Conservation (phyloP, 64 coral and sea anemone species). For the Anthopleura sola region DNA sequence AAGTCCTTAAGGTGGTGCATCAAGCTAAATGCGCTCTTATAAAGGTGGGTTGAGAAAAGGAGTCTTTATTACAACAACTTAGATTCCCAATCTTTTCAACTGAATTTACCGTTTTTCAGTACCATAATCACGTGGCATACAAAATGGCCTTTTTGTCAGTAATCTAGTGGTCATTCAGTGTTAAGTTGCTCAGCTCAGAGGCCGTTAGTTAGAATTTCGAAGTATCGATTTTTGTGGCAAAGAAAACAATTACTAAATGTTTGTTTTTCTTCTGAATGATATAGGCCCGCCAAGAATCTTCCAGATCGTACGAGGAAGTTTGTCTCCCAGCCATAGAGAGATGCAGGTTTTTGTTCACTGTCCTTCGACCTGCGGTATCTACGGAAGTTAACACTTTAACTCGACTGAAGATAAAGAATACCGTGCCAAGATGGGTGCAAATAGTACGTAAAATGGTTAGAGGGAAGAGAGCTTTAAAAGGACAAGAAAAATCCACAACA, state of each 20-base stretch:
- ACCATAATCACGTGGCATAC: too few species aligned
- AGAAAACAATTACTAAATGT: too few species aligned
- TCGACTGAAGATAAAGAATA: constrained; percentile 69
- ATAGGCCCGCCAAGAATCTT: constrained; percentile 93
- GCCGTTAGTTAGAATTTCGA: too few species aligned
- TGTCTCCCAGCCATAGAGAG: constrained; percentile 85
- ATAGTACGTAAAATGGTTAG: constrained; percentile 72
- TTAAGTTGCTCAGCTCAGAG: too few species aligned
- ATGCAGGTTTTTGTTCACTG: constrained; percentile 81
- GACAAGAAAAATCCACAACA: constrained; percentile 29
- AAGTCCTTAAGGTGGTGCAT: constrained; percentile 95
- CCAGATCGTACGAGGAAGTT: constrained; percentile 93
- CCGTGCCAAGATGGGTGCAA: constrained; percentile 72
- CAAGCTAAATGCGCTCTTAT: constrained; percentile 88
- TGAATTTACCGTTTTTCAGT: too few species aligned
- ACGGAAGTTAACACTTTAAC: constrained; percentile 73
- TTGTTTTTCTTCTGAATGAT: neutral
- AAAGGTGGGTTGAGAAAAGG: constrained; percentile 49
- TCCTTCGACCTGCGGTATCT: constrained; percentile 86
- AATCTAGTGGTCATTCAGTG: neutral
- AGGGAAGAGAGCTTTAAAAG: constrained; percentile 49
- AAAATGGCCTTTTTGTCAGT: too few species aligned
- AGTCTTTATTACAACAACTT: neutral
- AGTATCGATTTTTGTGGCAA: too few species aligned
- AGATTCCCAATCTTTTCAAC: too few species aligned